Base-by-base conservation (phyloP, 23 tunicate genomes). In the Halocynthia aurantium region DNA sequence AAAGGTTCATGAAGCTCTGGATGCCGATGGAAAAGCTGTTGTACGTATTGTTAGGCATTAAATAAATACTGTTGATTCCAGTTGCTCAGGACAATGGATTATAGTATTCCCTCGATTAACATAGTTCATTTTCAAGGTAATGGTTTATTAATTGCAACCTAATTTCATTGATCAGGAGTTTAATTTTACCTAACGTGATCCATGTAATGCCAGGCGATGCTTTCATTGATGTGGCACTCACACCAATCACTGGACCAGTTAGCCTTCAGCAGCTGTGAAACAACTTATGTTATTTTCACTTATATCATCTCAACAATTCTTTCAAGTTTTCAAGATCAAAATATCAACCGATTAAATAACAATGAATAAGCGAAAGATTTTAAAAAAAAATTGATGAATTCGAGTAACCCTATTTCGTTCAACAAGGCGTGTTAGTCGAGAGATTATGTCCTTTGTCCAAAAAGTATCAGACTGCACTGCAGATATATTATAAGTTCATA, bases 1-100 rank as follows among this genome's bases (percentile, higher is more conserved):
- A 5, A 54, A 73, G 69, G 84, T 72, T 31, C 88, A 84, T 61
- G 20, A 62, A 22, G 68, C 83, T 49, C 51, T 89, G 5, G 80
- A 61, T 44, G 96, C 80, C 52, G 15, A 67, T 70, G 96, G 96
- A 12, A 60, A 52, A 6, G 88, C 88, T 6, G 55, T 44, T 10
- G 83, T 76, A 52, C 63, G 87, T 73, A 61, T 55, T 55, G 78
- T 62, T 67, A 81, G 72, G 6, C 17, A 50, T 11, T 67, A 49
- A 52, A 12, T 51, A 74, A 53, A 44, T 20, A 74, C 8, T 0
- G 2, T 53, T 74, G 19, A 31, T 10, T 55, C 21, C 54, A 17
- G 2, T 20, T 12, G 21, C 31, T 12, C 4, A 17, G 2, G 72
- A n/a, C 21, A 18, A 11, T 17, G n/a, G 13, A 0, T 12, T 50